Conservation (phyloP, 2,113 vertebrate genomes). For the Progne subis region DNA sequence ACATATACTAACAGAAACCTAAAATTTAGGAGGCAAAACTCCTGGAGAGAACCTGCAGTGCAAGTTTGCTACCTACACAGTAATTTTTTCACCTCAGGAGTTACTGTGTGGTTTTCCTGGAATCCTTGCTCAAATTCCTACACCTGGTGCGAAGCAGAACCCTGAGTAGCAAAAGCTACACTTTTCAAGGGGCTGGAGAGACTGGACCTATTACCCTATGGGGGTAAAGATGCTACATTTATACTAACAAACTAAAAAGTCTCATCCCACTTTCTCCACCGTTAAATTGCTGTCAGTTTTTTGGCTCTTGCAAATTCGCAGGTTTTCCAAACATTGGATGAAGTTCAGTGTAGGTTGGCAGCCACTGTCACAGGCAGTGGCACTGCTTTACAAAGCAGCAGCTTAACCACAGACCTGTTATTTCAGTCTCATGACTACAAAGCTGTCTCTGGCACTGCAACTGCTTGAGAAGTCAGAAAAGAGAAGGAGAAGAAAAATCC, state of each 20-base stretch:
- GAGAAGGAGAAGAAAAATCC: background rate
- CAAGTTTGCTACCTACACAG: background rate
- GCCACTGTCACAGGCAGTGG: background rate
- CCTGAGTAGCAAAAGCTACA: background rate
- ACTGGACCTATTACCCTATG: too few relatives aligned
- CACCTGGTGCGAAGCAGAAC: background rate
- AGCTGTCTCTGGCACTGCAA: background rate
- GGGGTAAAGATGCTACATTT: background rate
- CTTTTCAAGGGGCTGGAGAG: background rate
- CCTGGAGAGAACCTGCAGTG: background rate
- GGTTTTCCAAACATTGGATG: background rate
- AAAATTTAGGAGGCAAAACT: background rate
- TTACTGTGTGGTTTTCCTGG: background rate
- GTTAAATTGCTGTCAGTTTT: background rate
- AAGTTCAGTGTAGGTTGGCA: background rate
- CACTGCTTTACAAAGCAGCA: background rate
- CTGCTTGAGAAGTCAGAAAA: background rate
- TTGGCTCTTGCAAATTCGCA: fast-evolving
- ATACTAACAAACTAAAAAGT: background rate
- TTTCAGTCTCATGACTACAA: background rate
- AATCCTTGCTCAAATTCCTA: background rate
- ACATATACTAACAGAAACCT: background rate
- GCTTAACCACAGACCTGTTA: background rate
- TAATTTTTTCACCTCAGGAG: background rate
- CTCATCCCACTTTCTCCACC: background rate